Base-by-base conservation (phyloP, 2,888 invertebrate genomes). In the Lingula anatina region DNA sequence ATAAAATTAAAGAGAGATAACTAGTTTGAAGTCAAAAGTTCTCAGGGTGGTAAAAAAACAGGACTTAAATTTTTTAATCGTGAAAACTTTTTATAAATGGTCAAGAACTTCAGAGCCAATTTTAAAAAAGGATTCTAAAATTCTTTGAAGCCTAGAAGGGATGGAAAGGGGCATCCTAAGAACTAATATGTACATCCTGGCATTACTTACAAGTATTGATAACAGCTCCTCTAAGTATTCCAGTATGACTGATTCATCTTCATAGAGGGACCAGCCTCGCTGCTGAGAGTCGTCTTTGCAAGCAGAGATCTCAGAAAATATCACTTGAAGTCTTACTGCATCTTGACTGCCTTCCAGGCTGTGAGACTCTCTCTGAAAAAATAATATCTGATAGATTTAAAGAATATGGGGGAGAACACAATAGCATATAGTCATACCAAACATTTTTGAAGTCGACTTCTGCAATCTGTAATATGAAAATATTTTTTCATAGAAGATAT, bases 231-330 rank as follows among this genome's bases (percentile, higher is more conserved):
- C 67, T 24, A 95, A 81, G 74, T 91, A 89, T 53, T 89, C 88
- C 52, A 86, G 85, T 68, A 95, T 94, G 61, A 89, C 87, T 52
- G 84, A 84, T 60, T 94, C 93, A 74, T 95, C 95, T 72, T 95
- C 94, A 72, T 94, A 90, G 27, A 95, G 80, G 75, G 91, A 90
- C 95, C 95, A 95, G 61, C 90, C 92, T 50, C 95, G 81, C 70
- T 96, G 95, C 70, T 96, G 94, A 0, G 92, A 89, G 73, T 95
- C 95, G 70, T 94, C 91, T 61, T 93, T 93, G 58, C 92, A 91
- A 54, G 86, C 87, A 2, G 89, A 88, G 57, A 95, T 78, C 56
- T 92, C 87, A 0, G 85, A 84, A 60, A 94, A 86, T 31, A 94
- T 87, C 41, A 87, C 85, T 75, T 87, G 86, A 74, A 95, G 82